These are phyloP conservation scores for Beris chalybata DNA, from an alignment of 2,888 invertebrate genomes.

Conservation along the genomic window DNA sequence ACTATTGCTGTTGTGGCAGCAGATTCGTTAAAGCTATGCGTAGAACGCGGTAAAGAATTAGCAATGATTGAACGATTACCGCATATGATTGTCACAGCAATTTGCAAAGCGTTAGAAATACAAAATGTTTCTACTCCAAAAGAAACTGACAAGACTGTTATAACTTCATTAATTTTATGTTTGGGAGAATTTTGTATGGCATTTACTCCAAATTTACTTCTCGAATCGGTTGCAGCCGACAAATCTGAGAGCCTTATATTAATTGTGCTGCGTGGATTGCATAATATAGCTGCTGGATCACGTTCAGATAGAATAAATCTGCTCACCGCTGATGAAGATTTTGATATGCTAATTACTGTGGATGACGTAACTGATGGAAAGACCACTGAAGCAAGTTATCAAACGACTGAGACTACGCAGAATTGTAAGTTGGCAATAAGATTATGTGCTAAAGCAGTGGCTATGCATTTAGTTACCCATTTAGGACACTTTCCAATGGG, in stretches of 20 bases:
- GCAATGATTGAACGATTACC: constrained; percentile 52
- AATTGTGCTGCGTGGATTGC: constrained; percentile 71
- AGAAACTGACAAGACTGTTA: constrained; percentile 53
- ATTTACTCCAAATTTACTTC: constrained; percentile 68
- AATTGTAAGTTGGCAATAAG: constrained; percentile 62
- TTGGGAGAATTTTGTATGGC: constrained; percentile 94
- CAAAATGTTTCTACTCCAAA: constrained; percentile 53
- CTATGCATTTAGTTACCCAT: constrained; percentile 88
- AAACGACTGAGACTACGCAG: constrained; percentile 56
- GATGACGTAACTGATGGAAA: constrained; percentile 52
- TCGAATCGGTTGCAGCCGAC: constrained; percentile 53
- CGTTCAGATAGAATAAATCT: constrained; percentile 50
- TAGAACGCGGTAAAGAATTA: constrained; percentile 51
- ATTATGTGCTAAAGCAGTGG: constrained; percentile 60
- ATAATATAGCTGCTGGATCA: constrained; percentile 52
- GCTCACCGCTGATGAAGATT: constrained; percentile 54
- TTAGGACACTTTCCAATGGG: constrained; percentile 94
- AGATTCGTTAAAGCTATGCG: constrained; percentile 53
- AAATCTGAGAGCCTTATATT: constrained; percentile 60
- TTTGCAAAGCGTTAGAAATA: constrained; percentile 55
- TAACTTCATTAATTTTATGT: constrained; percentile 76
- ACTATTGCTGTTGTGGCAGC: constrained; percentile 54
- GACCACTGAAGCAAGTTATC: constrained; percentile 49
- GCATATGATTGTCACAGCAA: constrained; percentile 51
- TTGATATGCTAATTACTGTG: constrained; percentile 53